These are phyloP conservation scores for Thelaira solivaga DNA, from an alignment of 2,888 invertebrate genomes.

Conservation along the genomic window DNA sequence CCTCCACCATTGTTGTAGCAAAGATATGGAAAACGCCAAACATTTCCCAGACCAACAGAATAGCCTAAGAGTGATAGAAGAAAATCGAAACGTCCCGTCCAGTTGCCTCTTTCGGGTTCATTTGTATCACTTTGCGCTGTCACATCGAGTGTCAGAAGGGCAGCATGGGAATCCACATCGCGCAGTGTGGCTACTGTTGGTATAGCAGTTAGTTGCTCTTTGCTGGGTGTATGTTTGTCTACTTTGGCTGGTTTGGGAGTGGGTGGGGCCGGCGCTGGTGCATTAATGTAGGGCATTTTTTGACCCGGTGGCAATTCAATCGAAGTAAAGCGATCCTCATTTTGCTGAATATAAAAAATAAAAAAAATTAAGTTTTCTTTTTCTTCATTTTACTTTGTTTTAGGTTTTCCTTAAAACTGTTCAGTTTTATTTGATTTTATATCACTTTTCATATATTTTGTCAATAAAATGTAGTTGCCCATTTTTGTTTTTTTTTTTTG, in stretches of 20 bases:
- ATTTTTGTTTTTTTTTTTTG: too few relatives aligned
- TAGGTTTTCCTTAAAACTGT: too few relatives aligned
- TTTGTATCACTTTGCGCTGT: constrained; percentile 54
- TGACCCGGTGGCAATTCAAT: constrained; percentile 66
- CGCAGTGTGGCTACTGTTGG: constrained; percentile 69
- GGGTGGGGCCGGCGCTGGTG: constrained; percentile 59
- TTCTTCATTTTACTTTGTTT: too few relatives aligned
- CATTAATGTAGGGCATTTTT: constrained; percentile 58
- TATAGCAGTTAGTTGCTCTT: constrained; percentile 33
- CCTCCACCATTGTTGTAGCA: constrained; percentile 88
- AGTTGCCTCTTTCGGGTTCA: constrained; percentile 82
- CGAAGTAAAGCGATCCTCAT: constrained; percentile 70
- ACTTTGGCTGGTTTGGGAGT: constrained; percentile 55
- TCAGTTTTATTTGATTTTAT: too few relatives aligned
- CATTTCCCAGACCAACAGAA: constrained; percentile 85
- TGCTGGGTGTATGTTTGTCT: constrained; percentile 49
- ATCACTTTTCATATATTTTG: too few relatives aligned
- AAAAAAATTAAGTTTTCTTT: neutral
- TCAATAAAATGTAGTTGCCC: too few relatives aligned
- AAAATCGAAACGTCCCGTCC: constrained; percentile 87
- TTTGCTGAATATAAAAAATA: constrained; percentile 66
- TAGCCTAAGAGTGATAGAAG: constrained; percentile 84
- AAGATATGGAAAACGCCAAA: constrained; percentile 86
- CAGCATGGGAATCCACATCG: constrained; percentile 73
- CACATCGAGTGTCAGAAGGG: constrained; percentile 70